Evolutionary conservation across 2,113 vertebrate species (phyloP).

Genomic region (Narcine bancroftii): DNA sequence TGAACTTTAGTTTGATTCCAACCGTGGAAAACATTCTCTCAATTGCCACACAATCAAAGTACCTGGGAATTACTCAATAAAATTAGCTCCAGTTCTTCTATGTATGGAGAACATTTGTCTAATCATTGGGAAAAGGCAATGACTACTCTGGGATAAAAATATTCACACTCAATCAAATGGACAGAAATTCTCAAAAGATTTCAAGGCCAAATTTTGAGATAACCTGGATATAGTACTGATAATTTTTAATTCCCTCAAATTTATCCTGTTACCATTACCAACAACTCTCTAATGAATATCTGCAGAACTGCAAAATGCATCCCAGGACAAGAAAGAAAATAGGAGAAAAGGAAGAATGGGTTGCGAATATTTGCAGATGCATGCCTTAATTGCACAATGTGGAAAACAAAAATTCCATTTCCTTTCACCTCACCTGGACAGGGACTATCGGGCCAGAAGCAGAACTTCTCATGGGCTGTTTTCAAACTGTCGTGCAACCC

Average conservation of each 20-base stretch:
- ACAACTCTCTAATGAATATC: neutral
- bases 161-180: neutral
- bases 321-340: neutral
- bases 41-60: too few relatives aligned
- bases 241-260: neutral
- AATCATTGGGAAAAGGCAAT: too few relatives aligned
- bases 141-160: neutral
- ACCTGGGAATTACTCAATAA: too few relatives aligned
- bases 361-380: neutral
- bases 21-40: too few relatives aligned
- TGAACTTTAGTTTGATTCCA: too few relatives aligned
- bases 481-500: conserved; percentile 73
- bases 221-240: neutral
- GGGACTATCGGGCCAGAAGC: conserved; percentile 91
- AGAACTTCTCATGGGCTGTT: conserved; percentile 84
- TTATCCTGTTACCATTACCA: neutral
- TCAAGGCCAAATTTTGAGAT: neutral
- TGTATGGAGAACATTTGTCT: too few relatives aligned
- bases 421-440: conserved; percentile 70
- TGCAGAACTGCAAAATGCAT: neutral
- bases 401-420: neutral
- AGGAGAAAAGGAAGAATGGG: neutral
- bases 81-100: too few relatives aligned
- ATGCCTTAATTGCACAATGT: neutral
- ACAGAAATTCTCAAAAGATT: neutral